Percentiles rank a stretch among this genome's conserved stretches.
Evolutionary conservation across 2,888 invertebrate species (phyloP).

Genomic region (Oligia fasciuncula): DNA sequence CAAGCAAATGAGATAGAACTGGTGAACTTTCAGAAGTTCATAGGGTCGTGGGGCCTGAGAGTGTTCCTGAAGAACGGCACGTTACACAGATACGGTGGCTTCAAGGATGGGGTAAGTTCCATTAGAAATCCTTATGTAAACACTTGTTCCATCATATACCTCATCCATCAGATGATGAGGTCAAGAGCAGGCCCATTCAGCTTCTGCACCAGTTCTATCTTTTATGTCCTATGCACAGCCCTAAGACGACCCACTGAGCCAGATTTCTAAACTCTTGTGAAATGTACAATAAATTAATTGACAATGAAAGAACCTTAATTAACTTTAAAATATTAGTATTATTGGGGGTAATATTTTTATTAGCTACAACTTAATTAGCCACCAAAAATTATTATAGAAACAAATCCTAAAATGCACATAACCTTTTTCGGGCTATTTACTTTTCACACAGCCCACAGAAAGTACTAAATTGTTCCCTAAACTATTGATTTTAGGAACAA

Average conservation of each 20-base stretch:
- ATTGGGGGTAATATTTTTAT: background rate
- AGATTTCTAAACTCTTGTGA: background rate
- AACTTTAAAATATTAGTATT: background rate
- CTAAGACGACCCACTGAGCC: too few species aligned
- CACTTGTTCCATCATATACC: background rate
- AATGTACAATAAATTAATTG: background rate
- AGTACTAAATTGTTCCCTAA: background rate
- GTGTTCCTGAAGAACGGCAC: conserved; percentile 97
- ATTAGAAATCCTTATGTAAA: background rate
- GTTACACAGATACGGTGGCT: conserved; percentile 97
- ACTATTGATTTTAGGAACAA: conserved; percentile 92
- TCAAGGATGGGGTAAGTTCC: conserved; percentile 94
- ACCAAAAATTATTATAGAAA: background rate
- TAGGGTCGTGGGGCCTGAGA: conserved; percentile 96
- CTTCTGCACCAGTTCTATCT: background rate
- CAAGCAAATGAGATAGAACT: conserved; percentile 95
- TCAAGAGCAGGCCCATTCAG: background rate
- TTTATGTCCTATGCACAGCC: background rate
- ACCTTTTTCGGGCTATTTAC: background rate
- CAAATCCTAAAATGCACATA: background rate
- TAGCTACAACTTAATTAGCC: background rate
- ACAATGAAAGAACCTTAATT: background rate
- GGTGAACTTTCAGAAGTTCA: conserved; percentile 97
- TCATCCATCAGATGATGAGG: background rate
- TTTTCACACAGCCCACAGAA: background rate